Conservation (phyloP, 1,140 invertebrate genomes). For the Aporrectodea caliginosa region DNA sequence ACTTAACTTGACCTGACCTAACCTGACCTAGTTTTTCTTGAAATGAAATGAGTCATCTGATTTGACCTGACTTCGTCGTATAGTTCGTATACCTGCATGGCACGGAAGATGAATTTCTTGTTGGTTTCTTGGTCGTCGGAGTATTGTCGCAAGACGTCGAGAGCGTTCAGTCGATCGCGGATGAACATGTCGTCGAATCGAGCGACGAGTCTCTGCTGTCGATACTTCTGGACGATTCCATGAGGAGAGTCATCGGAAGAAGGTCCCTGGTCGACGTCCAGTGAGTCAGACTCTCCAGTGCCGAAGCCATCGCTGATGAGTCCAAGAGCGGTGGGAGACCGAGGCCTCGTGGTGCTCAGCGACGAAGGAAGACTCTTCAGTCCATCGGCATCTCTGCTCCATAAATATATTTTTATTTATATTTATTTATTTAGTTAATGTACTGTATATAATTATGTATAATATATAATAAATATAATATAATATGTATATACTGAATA, state of each 20-base stretch:
- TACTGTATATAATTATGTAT: too few species aligned
- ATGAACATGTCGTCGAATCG: slow-evolving; percentile 54
- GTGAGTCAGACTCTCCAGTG: neutral
- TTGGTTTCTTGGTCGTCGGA: slow-evolving; percentile 54
- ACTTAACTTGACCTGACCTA: too few species aligned
- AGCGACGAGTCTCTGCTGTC: slow-evolving; percentile 48
- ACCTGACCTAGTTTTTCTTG: too few species aligned
- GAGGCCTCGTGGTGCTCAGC: slow-evolving; percentile 40
- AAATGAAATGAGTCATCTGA: too few species aligned
- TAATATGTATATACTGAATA: too few species aligned
- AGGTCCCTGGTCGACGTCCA: slow-evolving; percentile 40
- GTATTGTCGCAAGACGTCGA: slow-evolving; percentile 51
- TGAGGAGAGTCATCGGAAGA: neutral
- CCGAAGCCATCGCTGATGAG: too few species aligned
- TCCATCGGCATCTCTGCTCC: neutral
- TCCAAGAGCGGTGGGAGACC: neutral
- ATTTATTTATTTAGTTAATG: too few species aligned
- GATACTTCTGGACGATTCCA: slow-evolving; percentile 35
- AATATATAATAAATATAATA: too few species aligned
- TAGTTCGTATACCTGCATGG: slow-evolving; percentile 43
- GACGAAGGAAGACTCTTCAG: neutral
- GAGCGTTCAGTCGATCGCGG: slow-evolving; percentile 49
- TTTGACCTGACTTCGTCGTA: too few species aligned
- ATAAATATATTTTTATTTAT: too few species aligned
- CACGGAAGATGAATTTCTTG: slow-evolving; percentile 50